phyloP scores from a whole-genome alignment of 1,140 invertebrate species.

The Megalonaias nervosa region DNA sequence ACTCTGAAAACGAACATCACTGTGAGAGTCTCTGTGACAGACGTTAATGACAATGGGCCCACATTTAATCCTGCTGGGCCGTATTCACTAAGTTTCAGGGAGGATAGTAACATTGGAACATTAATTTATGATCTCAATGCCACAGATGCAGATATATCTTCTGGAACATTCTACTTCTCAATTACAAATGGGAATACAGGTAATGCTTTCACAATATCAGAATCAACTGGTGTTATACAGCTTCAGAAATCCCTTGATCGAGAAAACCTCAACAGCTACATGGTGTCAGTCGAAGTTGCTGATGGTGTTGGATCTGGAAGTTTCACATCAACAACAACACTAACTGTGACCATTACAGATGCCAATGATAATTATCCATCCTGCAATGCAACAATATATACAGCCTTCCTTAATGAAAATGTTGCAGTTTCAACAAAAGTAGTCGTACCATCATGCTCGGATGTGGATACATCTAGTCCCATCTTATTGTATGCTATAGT shows the following conservation, averaged over 20 bases:
- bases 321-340: conserved; percentile 26
- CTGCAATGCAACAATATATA: conserved; percentile 38
- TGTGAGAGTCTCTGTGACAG: conserved; percentile 39
- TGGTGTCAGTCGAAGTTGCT: conserved; percentile 86
- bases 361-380: conserved; percentile 45
- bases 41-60: conserved; percentile 36
- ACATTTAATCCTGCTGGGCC: conserved; percentile 23
- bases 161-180: conserved; percentile 25
- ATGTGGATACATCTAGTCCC: conserved; percentile 23
- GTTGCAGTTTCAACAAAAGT: conserved; percentile 10
- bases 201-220: conserved; percentile 29
- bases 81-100: conserved; percentile 23
- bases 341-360: conserved; percentile 38
- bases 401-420: conserved; percentile 51
- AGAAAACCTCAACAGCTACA: conserved; percentile 75
- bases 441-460: conserved; percentile 17
- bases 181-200: conserved; percentile 25
- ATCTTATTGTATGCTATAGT: conserved; percentile 33
- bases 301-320: conserved; percentile 85
- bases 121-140: conserved; percentile 80
- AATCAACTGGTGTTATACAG: conserved; percentile 35
- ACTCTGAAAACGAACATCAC: conserved; percentile 26
- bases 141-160: conserved; percentile 88
- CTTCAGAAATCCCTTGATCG: conserved; percentile 34
- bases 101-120: conserved; percentile 16